Conservation (phyloP, 1,140 invertebrate species). For the Cyrtorhinus lividipennis region DNA sequence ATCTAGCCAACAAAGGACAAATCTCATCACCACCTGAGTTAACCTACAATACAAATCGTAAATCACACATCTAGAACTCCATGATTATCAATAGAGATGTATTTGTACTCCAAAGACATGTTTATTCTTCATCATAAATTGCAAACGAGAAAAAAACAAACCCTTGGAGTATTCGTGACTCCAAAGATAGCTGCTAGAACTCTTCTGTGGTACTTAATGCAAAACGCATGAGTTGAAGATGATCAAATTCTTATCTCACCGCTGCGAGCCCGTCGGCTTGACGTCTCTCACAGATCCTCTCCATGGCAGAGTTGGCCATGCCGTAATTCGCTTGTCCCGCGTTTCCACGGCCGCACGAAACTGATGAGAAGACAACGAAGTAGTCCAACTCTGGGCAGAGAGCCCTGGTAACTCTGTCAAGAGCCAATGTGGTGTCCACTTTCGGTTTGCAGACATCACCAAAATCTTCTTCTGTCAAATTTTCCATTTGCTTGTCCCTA, state of each 20-base stretch:
- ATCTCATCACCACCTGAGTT: background rate
- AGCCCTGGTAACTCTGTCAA: conserved; percentile 58
- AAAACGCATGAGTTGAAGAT: no score
- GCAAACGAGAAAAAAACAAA: no score
- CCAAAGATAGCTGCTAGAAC: no score
- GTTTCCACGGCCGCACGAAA: conserved; percentile 88
- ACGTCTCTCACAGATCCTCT: conserved; percentile 77
- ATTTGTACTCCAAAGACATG: no score
- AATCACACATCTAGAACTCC: no score
- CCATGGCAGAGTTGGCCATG: conserved; percentile 90
- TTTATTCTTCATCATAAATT: no score
- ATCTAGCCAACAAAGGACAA: conserved; percentile 31
- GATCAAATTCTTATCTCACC: no score
- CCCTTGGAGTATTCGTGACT: no score
- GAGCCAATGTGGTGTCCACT: conserved; percentile 52
- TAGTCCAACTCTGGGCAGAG: conserved; percentile 66
- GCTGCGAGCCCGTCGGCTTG: conserved; percentile 62
- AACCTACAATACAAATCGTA: no score
- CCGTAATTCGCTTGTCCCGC: conserved; percentile 92
- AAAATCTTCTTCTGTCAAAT: conserved; percentile 69
- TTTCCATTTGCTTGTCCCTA: conserved; percentile 77
- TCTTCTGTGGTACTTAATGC: no score
- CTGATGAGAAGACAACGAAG: conserved; percentile 88
- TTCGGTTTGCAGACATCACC: conserved; percentile 61
- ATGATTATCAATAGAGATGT: no score